These are phyloP conservation scores for Onthophagus taurus DNA, from an alignment of 1,140 invertebrate genomes.

Conservation along the genomic window DNA sequence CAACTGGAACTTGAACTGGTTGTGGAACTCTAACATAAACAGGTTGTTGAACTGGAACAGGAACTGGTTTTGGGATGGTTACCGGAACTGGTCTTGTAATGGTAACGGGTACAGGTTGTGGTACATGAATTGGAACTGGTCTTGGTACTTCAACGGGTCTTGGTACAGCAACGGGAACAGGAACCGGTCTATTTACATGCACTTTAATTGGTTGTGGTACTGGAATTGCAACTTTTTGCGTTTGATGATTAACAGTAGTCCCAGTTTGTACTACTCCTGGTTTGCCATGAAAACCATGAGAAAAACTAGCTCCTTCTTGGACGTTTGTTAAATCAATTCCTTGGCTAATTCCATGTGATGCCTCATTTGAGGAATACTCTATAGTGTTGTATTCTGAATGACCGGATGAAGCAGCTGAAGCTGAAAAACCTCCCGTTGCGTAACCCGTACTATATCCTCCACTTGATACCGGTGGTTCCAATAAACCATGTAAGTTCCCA, in stretches of 20 bases:
- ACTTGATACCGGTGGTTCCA: no score
- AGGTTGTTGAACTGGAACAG: slow-evolving; percentile 7
- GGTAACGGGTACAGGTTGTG: neutral
- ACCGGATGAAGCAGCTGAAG: no score
- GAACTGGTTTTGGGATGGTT: neutral
- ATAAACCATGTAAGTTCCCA: no score
- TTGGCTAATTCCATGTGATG: neutral
- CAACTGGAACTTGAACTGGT: slow-evolving; percentile 7
- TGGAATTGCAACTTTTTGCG: slow-evolving; percentile 9
- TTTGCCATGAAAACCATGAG: neutral
- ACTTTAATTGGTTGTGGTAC: slow-evolving; percentile 10
- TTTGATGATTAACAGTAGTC: slow-evolving; percentile 2
- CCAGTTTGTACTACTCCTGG: neutral
- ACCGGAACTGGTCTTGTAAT: slow-evolving; percentile 5
- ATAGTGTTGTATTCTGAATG: no score
- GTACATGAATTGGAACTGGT: slow-evolving; percentile 11
- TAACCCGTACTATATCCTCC: no score
- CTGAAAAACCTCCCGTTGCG: no score
- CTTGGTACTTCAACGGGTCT: slow-evolving; percentile 10
- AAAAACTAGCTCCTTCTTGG: neutral
- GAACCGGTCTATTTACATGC: slow-evolving; percentile 2
- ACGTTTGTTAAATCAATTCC: neutral
- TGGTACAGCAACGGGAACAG: slow-evolving; percentile 9
- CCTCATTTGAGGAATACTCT: neutral
- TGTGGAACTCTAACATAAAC: slow-evolving; percentile 5